Evolutionary conservation across 2,113 vertebrate genomes (phyloP).

Genomic region (Mormyrus lacerda): DNA sequence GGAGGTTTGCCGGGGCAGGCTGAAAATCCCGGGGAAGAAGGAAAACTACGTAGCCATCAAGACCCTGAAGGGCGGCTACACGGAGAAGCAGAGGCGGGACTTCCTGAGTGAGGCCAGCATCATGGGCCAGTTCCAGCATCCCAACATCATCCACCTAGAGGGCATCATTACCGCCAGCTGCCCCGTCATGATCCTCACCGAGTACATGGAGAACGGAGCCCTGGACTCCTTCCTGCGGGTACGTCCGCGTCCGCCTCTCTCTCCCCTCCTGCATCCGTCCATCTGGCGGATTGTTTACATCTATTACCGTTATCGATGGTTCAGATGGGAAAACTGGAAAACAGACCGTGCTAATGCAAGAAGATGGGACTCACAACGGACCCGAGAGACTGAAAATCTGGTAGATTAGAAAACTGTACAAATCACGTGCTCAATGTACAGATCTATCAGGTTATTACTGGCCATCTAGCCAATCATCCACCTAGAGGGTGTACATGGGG

Average conservation of each 20-base stretch:
- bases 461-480: background rate
- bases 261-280: background rate
- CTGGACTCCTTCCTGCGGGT: constrained; percentile 80
- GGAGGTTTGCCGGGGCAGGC: constrained; percentile 70
- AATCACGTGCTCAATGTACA: background rate
- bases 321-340: background rate
- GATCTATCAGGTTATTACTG: background rate
- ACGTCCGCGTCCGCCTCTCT: constrained; percentile 19
- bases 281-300: background rate
- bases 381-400: background rate
- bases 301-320: background rate
- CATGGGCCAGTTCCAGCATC: constrained; percentile 82
- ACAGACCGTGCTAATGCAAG: background rate
- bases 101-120: constrained; percentile 61
- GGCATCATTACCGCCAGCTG: constrained; percentile 75
- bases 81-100: constrained; percentile 41
- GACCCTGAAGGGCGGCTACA: constrained; percentile 72
- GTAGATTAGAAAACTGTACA: background rate
- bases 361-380: background rate
- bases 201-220: constrained; percentile 83
- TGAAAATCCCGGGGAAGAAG: constrained; percentile 64
- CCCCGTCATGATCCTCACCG: constrained; percentile 53
- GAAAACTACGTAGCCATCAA: constrained; percentile 77
- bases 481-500: background rate
- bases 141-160: constrained; percentile 78